These are phyloP conservation scores for Enteromius paludinosus DNA, from an alignment of 2,797 vertebrate genomes.

Conservation along the genomic window DNA sequence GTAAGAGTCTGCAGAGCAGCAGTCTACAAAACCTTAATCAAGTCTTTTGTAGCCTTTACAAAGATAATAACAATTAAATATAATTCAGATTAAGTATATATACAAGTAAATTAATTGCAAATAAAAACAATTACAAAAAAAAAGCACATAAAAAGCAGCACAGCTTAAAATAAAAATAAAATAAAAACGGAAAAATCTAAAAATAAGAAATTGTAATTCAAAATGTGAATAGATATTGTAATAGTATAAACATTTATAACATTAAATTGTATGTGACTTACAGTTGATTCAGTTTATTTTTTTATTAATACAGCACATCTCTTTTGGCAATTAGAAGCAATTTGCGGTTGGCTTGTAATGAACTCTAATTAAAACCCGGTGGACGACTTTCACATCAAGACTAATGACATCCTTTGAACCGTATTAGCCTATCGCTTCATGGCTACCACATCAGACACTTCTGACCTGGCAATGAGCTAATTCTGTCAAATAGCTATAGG, in stretches of 20 bases:
- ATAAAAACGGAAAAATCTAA: no score
- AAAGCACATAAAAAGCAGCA: no score
- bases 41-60: neutral
- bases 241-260: no score
- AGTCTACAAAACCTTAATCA: neutral
- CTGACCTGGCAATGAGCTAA: neutral
- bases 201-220: no score
- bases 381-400: neutral
- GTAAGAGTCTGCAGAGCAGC: neutral
- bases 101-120: no score
- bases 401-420: neutral
- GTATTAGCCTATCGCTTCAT: neutral
- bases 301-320: neutral
- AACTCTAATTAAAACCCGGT: neutral
- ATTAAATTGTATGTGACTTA: no score
- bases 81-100: no score
- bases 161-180: no score
- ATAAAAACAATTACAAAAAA: no score
- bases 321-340: neutral
- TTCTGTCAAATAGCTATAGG: slow-evolving; percentile 15
- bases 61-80: no score
- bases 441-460: neutral
- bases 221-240: no score
- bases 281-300: no score
- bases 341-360: neutral